Base-by-base conservation (phyloP, 1,140 invertebrate genomes). In the Drosophila prosaltans region DNA sequence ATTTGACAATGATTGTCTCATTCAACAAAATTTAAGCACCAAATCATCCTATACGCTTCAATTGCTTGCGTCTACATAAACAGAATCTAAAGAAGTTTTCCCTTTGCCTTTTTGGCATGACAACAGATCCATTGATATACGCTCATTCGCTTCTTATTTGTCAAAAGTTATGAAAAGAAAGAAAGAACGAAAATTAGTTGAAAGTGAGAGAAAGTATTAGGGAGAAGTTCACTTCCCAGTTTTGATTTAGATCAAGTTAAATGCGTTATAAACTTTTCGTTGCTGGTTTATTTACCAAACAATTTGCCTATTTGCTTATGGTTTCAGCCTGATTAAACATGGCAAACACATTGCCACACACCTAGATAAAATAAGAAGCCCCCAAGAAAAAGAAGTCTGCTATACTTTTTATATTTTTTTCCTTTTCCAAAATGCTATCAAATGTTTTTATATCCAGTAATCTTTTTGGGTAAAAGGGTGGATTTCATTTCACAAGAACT, bases 261-360 rank as follows among this genome's bases (percentile, higher is more conserved):
- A 59, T 40, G 32, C 8, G 30, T 65, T 55, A 60, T 70, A 65
- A 77, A 77, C 65, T 77, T 77, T 77, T 55, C 39, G 8, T 66
- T 7, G 58, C 60, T 77, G 63, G 74, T 57, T 68, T 70, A 66
- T 79, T 64, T 73, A 41, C 63, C 62, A 78, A 51, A 78, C 58
- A 74, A 78, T 81, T 66, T 83, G 70, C 67, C 65, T 74, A 88
- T 86, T 86, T 86, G 68, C 67, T 66, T 66, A 79, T 66, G 80
- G 65, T 71, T 88, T 82, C 69, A 58, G 43, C 64, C 69, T 74
- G 79, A 82, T 86, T 86, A 80, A 77, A 77, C 80, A 88, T 81
- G 73, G 65, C 72, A 82, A 79, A 79, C 72, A 69, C 75, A 83
- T 43, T 30, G 41, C 51, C 43, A 36, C 54, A 62, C 65, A 51